phyloP scores from a whole-genome alignment of 2,888 invertebrate genomes.

The Autographa pulchrina region DNA sequence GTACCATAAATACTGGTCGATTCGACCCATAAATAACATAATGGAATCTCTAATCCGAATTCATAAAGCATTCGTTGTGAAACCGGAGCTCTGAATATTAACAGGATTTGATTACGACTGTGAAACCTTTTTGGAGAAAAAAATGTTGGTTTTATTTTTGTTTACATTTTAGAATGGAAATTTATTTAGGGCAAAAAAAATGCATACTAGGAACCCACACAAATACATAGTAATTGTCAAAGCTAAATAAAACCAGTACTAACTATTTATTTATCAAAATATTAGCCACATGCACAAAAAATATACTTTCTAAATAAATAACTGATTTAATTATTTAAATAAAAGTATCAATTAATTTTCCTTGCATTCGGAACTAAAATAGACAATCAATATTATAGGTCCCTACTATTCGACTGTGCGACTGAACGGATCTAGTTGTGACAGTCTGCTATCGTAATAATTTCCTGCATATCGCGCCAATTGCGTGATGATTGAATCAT shows the following conservation, averaged over 20 bases:
- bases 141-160: constrained; percentile 28
- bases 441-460: constrained; percentile 1
- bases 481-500: constrained; percentile 1
- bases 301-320: too few relatives aligned
- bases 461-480: neutral
- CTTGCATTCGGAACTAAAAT: neutral
- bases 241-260: too few relatives aligned
- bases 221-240: too few relatives aligned
- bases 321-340: too few relatives aligned
- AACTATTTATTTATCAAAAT: too few relatives aligned
- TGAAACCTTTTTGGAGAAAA: constrained; percentile 52
- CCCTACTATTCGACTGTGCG: neutral
- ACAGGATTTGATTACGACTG: constrained; percentile 58
- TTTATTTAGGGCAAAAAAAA: neutral
- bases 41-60: constrained; percentile 71
- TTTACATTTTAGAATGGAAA: constrained; percentile 26
- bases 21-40: constrained; percentile 75
- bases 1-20: constrained; percentile 75
- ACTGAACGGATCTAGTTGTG: neutral
- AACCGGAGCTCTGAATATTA: constrained; percentile 70
- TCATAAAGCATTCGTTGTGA: constrained; percentile 71
- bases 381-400: neutral
- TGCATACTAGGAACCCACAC: neutral
- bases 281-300: too few relatives aligned
- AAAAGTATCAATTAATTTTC: too few relatives aligned